Evolutionary conservation across 2,888 invertebrate species (phyloP).

Genomic region (Dascillus cervinus): DNA sequence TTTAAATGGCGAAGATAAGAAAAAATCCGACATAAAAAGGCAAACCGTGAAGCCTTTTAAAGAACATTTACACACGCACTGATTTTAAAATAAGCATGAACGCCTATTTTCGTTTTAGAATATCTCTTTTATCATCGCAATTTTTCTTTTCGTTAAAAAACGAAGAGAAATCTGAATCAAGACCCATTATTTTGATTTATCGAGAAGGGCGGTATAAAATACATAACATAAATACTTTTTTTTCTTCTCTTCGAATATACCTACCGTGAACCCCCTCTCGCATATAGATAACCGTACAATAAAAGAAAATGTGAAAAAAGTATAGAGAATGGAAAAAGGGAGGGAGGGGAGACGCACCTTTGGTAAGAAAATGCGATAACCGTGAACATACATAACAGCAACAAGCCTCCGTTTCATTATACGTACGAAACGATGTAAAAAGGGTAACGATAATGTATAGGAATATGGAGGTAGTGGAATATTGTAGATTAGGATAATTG

Average conservation of each 20-base stretch:
- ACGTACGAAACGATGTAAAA: slow-evolving; percentile 5
- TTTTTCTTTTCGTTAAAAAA: no score
- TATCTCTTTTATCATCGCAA: no score
- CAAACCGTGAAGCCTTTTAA: no score
- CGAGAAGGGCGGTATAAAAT: slow-evolving; percentile 7
- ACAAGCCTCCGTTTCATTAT: slow-evolving; percentile 8
- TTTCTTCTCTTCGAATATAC: slow-evolving; percentile 7
- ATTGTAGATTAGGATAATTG: slow-evolving; percentile 14
- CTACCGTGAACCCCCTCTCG: no score
- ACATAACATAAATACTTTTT: slow-evolving; percentile 10
- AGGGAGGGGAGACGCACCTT: no score
- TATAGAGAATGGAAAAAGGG: no score
- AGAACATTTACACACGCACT: no score
- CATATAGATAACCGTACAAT: slow-evolving; percentile 7
- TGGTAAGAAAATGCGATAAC: slow-evolving; percentile 5
- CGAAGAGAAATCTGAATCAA: no score
- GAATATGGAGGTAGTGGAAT: slow-evolving; percentile 7
- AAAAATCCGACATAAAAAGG: no score
- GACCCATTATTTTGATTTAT: slow-evolving; percentile 12
- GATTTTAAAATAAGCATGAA: no score
- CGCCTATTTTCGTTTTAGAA: no score
- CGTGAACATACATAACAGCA: slow-evolving; percentile 5
- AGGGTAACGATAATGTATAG: slow-evolving; percentile 10
- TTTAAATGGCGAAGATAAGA: no score
- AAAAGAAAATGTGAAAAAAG: slow-evolving; percentile 8